Base-by-base conservation (phyloP, 2,888 invertebrate genomes). In the Cheilosia pagana region DNA sequence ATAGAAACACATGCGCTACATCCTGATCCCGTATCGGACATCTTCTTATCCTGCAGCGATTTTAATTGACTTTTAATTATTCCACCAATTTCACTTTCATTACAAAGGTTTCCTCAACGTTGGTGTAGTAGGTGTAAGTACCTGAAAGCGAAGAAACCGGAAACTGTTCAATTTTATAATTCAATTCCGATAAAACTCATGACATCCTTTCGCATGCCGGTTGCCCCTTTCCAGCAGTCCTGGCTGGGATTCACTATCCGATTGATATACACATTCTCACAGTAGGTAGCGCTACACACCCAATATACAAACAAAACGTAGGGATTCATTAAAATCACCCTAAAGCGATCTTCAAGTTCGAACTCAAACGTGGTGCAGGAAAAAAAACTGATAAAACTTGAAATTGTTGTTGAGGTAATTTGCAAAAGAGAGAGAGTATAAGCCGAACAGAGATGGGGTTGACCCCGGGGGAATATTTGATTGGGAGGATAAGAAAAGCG, bases 31-130 rank as follows among this genome's bases (percentile, higher is more conserved):
- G 48, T 62, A 60, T 77, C 43, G 72, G 67, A 62, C 65, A 62
- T 72, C 77, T 63, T 41, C 31, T 19, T 55, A 60, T 60, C 82
- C 77, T 53, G 60, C 57, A 67, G 82, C 62, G 41, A 43, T 72
- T 77, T 82, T 77, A 82, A 77, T 82, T 82, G 82, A 82, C 77
- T 82, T 82, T 82, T 82, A 82, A 82, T 82, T 77, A 82, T 77
- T 82, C 67, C 72, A 72, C 67, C 82, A 82, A 82, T 77, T 82
- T 82, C 68, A 72, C 72, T 77, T 77, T 77, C 72, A 67, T 72
- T 77, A 60, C 59, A 62, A 71, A 67, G 55, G 39, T 48, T 10
- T 43, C 14, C 28, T 62, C 31, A 43, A 0, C 2, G n/a, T 4
- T n/a, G n/a, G 41, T 8, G 43, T n/a, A 16, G n/a, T 4, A 6